These are phyloP conservation scores for Schrankia costaestrigalis DNA, from an alignment of 2,888 invertebrate species.

Conservation along the genomic window DNA sequence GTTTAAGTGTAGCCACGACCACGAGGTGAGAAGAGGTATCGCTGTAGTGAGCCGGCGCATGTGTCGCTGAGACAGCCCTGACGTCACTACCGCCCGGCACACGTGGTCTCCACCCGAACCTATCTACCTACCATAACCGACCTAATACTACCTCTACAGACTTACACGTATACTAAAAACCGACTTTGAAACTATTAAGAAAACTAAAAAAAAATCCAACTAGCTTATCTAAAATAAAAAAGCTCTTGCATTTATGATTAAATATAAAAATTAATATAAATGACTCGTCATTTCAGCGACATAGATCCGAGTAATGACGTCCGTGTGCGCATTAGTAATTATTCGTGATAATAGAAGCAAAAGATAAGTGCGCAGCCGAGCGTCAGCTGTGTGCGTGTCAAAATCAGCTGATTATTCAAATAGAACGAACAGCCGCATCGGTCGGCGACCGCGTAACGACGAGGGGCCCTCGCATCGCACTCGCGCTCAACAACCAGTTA, in stretches of 20 bases:
- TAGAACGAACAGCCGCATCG: constrained; percentile 69
- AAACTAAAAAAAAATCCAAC: no score
- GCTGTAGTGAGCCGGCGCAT: constrained; percentile 28
- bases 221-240: no score
- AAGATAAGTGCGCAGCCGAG: constrained; percentile 67
- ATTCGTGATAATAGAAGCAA: constrained; percentile 45
- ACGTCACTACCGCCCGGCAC: constrained; percentile 37
- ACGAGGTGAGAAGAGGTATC: constrained; percentile 25
- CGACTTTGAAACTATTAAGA: not conserved
- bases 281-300: constrained; percentile 40
- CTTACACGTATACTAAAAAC: no score
- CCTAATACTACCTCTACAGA: constrained; percentile 53
- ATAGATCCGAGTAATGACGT: constrained; percentile 40
- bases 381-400: constrained; percentile 79
- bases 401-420: constrained; percentile 82
- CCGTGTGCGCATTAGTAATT: constrained; percentile 39
- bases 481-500: constrained; percentile 17
- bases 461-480: constrained; percentile 14
- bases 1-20: constrained; percentile 51
- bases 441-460: constrained; percentile 57
- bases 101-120: constrained; percentile 52
- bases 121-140: no score
- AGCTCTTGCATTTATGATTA: no score
- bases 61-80: constrained; percentile 50
- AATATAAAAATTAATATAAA: constrained; percentile 22